Evolutionary conservation across 2,113 vertebrate species (phyloP), one percentile per base, ranked within the genome.

Genomic region (Ptilonorhynchus violaceus): DNA sequence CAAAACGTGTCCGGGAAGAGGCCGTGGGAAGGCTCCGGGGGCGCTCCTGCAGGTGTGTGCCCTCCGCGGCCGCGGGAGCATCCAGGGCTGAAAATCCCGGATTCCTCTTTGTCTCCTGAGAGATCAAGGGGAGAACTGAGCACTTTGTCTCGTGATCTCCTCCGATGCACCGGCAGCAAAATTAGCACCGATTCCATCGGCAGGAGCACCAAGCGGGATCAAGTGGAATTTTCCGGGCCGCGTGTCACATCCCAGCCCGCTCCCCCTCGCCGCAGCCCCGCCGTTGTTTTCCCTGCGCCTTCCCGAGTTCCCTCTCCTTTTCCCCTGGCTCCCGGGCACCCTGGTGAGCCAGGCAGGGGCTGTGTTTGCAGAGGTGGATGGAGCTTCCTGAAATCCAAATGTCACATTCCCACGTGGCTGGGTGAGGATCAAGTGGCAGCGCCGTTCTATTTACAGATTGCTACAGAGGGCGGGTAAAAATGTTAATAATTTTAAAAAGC

Each of bases 51-150:
- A 6, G 42, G 3, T 1, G 10, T 6, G 31, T 3, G 37, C 6
- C 23, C 27, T 18, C 22, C 4, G 0, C 0, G 5, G 35, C 7
- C 3, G 3, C 1, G 35, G 81, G 42, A n/a, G n/a, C 7, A 3
- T 0, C 37, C 41, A 2, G 2, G 1, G 31, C 47, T 30, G 2
- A 66, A 53, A 62, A 1, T 2, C 9, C 35, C 3, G 24, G 2
- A 3, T 25, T 81, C 4, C 0, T 10, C 0, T 30, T 50, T 63
- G 46, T 31, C 7, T 52, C 42, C 27, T 3, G 4, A 7, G 82
- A 49, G 42, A 10, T 28, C 9, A 55, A 55, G 4, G 28, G 35
- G 41, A 47, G 56, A 35, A 8, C 19, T 7, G 64, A 11, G 22
- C 2, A 10, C 76, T 89, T 8, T 31, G 28, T 18, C 47, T 12